Percentiles rank a stretch among this genome's conserved stretches.
Conservation (phyloP, 1,140 invertebrate genomes). For the Aricia agestis region DNA sequence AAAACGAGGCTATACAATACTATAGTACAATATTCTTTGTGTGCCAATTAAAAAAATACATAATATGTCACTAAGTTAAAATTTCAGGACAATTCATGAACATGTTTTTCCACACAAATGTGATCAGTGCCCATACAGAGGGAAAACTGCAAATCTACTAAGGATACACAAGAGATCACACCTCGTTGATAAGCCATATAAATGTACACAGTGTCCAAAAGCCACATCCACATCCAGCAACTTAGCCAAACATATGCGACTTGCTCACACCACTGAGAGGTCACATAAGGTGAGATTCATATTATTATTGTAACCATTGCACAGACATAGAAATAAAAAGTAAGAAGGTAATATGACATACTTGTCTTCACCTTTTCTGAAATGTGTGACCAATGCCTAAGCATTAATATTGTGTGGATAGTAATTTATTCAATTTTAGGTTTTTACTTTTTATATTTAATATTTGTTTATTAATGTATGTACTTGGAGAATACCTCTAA, state of each 20-base stretch:
- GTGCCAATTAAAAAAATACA: too few species aligned
- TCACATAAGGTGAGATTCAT: conserved; percentile 51
- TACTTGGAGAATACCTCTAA: too few species aligned
- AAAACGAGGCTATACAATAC: too few species aligned
- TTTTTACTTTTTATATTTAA: too few species aligned
- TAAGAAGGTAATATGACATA: too few species aligned
- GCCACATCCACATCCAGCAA: conserved; percentile 57
- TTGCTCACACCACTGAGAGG: conserved; percentile 56
- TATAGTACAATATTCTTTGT: too few species aligned
- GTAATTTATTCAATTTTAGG: too few species aligned
- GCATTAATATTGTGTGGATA: too few species aligned
- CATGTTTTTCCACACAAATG: conserved; percentile 64
- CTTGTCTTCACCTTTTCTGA: too few species aligned
- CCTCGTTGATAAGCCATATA: conserved; percentile 57
- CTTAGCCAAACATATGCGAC: conserved; percentile 58
- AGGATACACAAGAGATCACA: conserved; percentile 60
- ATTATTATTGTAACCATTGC: neutral
- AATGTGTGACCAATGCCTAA: too few species aligned
- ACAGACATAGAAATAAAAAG: too few species aligned
- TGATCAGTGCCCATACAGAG: conserved; percentile 58
- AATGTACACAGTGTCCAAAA: conserved; percentile 60
- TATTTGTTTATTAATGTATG: too few species aligned
- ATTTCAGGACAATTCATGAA: conserved; percentile 54
- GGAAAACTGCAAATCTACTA: conserved; percentile 54
- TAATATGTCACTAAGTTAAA: neutral